Evolutionary conservation across 1,140 invertebrate genomes (phyloP).

Genomic region (Drosophila cardini): DNA sequence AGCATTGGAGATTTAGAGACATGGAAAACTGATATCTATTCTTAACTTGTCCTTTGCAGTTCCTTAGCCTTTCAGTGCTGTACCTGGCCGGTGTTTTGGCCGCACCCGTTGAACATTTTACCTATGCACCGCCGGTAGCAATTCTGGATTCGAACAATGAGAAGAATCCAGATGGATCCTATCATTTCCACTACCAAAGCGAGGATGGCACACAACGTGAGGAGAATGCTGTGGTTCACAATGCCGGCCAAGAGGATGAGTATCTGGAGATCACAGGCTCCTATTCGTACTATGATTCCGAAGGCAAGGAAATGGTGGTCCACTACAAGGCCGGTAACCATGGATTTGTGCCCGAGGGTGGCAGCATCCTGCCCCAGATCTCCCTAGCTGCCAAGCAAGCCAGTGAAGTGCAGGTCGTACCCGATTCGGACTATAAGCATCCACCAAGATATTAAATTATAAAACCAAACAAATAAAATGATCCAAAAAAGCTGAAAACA

Average conservation of each 20-base stretch:
- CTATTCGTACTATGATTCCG: constrained; percentile 75
- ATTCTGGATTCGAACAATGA: constrained; percentile 69
- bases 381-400: constrained; percentile 69
- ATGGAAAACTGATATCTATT: neutral
- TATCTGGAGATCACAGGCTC: constrained; percentile 72
- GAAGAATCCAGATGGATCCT: constrained; percentile 74
- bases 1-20: neutral
- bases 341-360: constrained; percentile 79
- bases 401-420: constrained; percentile 49
- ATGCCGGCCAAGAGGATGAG: constrained; percentile 66
- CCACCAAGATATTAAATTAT: constrained; percentile 63
- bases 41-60: constrained; percentile 24
- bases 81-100: constrained; percentile 41
- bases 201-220: constrained; percentile 74
- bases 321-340: constrained; percentile 76
- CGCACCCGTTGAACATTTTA: constrained; percentile 45
- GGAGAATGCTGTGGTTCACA: constrained; percentile 67
- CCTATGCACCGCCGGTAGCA: constrained; percentile 52
- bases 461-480: constrained; percentile 22
- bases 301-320: constrained; percentile 73
- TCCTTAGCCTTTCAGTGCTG: constrained; percentile 49
- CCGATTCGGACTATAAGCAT: constrained; percentile 54
- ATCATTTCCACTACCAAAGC: constrained; percentile 71
- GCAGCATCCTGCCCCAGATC: constrained; percentile 65
- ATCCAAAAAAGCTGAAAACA: constrained; percentile 2